Percentiles rank a stretch among this genome's conserved stretches.
These are phyloP conservation scores for Zaprionus camerounensis DNA, from an alignment of 1,140 invertebrate genomes.

Conservation along the genomic window DNA sequence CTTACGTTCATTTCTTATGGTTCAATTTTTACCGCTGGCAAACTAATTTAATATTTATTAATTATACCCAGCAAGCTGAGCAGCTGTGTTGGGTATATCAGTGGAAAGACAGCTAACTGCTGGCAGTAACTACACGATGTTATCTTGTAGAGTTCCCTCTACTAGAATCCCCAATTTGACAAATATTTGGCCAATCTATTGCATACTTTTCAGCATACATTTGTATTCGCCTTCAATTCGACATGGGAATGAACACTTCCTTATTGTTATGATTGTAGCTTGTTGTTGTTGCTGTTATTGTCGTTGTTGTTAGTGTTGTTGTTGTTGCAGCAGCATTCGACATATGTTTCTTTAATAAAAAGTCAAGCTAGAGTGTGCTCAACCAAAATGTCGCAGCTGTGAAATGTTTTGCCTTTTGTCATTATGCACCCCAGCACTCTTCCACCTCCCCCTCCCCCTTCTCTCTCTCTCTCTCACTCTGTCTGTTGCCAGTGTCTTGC, in stretches of 20 bases:
- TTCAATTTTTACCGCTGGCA: conserved; percentile 44
- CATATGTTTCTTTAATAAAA: conserved; percentile 21
- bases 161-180: background rate
- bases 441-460: no score
- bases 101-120: no score
- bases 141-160: background rate
- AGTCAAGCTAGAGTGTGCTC: background rate
- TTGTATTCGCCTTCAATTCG: background rate
- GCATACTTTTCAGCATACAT: conserved; percentile 4
- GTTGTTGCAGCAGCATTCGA: background rate
- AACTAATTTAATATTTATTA: conserved; percentile 62
- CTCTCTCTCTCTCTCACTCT: background rate
- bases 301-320: background rate
- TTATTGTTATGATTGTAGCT: background rate
- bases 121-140: background rate
- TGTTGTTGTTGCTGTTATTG: background rate
- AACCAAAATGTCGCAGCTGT: conserved; percentile 33
- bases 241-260: background rate
- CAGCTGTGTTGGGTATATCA: conserved; percentile 18
- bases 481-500: background rate
- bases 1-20: conserved; percentile 38
- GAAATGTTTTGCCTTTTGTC: conserved; percentile 31
- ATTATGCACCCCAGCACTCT: background rate
- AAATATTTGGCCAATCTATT: background rate
- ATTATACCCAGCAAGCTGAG: conserved; percentile 36